Evolutionary conservation across 2,888 invertebrate species (phyloP).

Genomic region (Mythimna albipuncta): DNA sequence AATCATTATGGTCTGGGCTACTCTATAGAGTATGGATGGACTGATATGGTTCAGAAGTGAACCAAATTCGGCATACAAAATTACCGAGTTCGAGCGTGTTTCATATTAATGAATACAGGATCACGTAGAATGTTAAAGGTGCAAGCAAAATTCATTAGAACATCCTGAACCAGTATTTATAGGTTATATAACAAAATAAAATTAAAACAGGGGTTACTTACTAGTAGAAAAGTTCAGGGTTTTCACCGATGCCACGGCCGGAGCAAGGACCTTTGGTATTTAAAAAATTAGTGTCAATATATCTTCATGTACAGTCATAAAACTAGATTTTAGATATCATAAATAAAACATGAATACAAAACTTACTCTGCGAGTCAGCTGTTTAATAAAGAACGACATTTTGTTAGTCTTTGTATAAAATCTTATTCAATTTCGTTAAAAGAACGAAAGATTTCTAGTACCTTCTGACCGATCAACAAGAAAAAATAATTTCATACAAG

Average conservation of each 20-base stretch:
- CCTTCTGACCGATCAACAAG: constrained; percentile 3
- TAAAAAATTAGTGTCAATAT: constrained; percentile 25
- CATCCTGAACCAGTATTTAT: constrained; percentile 7
- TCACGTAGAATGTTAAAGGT: neutral
- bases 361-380: constrained; percentile 78
- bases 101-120: neutral
- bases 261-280: constrained; percentile 73
- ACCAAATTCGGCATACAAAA: too few relatives aligned
- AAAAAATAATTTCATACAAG: neutral
- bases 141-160: neutral
- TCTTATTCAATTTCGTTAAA: neutral
- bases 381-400: constrained; percentile 81
- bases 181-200: constrained; percentile 66
- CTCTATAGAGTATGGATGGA: too few relatives aligned
- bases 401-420: constrained; percentile 9
- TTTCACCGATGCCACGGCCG: constrained; percentile 74
- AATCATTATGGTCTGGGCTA: too few relatives aligned
- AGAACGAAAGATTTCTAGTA: constrained; percentile 6
- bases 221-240: constrained; percentile 81
- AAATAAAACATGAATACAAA: neutral
- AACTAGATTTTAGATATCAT: neutral
- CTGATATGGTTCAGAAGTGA: too few relatives aligned
- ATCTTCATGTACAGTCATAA: neutral
- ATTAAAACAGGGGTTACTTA: constrained; percentile 70
- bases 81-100: too few relatives aligned